These are phyloP conservation scores for Camponotus vicinus DNA, from an alignment of 1,140 invertebrate genomes.

Conservation along the genomic window DNA sequence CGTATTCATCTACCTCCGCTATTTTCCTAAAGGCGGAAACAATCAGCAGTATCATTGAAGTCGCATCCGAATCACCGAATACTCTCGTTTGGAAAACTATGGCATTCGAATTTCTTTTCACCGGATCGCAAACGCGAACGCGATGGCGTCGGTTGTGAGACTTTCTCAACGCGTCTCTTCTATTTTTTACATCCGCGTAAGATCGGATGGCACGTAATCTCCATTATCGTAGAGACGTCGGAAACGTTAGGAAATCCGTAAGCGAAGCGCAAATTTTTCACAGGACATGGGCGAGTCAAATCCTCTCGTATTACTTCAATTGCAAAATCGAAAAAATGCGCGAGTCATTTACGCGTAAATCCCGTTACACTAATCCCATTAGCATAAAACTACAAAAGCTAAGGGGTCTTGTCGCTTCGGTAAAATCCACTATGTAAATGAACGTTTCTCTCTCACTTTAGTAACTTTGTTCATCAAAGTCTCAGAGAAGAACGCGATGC, in stretches of 20 bases:
- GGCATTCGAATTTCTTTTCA: neutral
- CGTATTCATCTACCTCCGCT: neutral
- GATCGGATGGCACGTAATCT: slow-evolving; percentile 42
- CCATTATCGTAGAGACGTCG: slow-evolving; percentile 51
- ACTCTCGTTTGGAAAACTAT: neutral
- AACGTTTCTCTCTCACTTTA: neutral
- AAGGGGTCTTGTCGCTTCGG: neutral
- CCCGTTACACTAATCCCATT: neutral
- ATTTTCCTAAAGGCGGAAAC: neutral
- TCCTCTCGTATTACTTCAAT: slow-evolving; percentile 40
- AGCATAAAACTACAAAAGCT: neutral
- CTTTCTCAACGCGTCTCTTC: slow-evolving; percentile 47
- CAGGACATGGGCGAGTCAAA: slow-evolving; percentile 4
- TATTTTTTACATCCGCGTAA: slow-evolving; percentile 50
- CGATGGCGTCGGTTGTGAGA: neutral
- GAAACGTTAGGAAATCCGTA: slow-evolving; percentile 40
- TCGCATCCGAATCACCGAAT: neutral
- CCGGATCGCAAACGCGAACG: neutral
- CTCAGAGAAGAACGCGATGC: neutral
- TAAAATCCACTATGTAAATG: neutral
- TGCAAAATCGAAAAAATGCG: slow-evolving; percentile 5
- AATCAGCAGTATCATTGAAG: slow-evolving; percentile 1
- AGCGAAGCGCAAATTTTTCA: slow-evolving; percentile 53
- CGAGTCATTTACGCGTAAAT: slow-evolving; percentile 21
- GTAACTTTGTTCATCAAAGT: neutral